Conservation (phyloP, 2,113 vertebrate genomes). For the Passer domesticus region DNA sequence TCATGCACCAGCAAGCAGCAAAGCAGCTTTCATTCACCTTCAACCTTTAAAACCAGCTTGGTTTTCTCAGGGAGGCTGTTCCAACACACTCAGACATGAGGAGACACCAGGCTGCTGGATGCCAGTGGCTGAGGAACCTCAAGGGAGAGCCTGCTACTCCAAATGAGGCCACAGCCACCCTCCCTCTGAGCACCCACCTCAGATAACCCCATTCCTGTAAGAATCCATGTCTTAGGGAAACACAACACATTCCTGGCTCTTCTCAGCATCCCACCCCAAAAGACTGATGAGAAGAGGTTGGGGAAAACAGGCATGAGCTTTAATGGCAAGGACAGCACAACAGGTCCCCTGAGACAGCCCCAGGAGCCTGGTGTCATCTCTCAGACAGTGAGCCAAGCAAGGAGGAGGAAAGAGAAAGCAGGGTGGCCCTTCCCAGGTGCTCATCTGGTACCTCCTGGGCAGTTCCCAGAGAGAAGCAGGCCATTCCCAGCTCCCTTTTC, state of each 20-base stretch:
- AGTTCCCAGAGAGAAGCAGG: background rate
- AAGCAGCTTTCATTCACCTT: background rate
- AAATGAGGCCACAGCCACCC: background rate
- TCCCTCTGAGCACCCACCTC: background rate
- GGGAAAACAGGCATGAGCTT: background rate
- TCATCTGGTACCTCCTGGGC: background rate
- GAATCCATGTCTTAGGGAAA: too few relatives aligned
- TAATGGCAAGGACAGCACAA: background rate
- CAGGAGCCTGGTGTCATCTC: background rate
- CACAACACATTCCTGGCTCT: background rate
- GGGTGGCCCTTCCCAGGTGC: background rate
- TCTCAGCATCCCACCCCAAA: background rate
- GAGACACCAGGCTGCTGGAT: background rate
- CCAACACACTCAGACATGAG: rapidly evolving
- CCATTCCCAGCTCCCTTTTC: background rate
- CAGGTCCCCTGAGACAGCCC: background rate
- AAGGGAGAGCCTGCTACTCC: rapidly evolving
- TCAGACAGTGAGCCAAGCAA: background rate
- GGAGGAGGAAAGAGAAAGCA: background rate
- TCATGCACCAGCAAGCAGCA: background rate
- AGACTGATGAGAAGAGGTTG: background rate
- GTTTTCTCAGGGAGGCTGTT: background rate
- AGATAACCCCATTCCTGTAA: background rate
- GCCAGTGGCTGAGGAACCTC: background rate
- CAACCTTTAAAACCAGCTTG: background rate